Base-by-base conservation (phyloP, 2,888 invertebrate genomes). In the Microdon myrmicae region DNA sequence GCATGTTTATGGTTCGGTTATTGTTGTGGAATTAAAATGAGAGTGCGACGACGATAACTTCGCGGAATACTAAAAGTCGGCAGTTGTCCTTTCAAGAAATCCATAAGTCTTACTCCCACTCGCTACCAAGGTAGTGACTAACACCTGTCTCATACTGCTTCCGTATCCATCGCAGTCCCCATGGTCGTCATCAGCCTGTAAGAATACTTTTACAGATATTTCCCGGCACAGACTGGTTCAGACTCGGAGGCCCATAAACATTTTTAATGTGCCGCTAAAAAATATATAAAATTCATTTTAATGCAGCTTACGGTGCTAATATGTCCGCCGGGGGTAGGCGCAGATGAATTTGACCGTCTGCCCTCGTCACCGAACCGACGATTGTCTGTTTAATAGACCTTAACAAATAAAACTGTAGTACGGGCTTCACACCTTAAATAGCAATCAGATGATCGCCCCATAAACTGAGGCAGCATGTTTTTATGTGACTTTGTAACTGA, bases 1-100 rank as follows among this genome's bases (percentile, higher is more conserved):
- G 64, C 53, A 47, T 64, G 64, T 64, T 64, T 64, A 64, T 32
- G 64, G 34, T 26, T 23, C 47, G 56, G 47, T 47, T 45, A 41
- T 64, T 58, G 51, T 28, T 37, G 34, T 34, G 19, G 64, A 64
- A 64, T 64, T 64, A 25, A 58, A 64, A 58, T 26, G 43, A 64
- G 58, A 64, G 51, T 64, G 58, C 28, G n/a, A 41, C 10, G 3
- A 28, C 38, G 28, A 49, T 45, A 32, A 28, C 58, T 64, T 39
- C 32, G 14, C 16, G 9, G 58, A 64, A 64, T 64, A 64, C 43
- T 47, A 41, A 64, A 55, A 53, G 44, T 38, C 28, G 3, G 4
- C 5, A n/a, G n/a, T n/a, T n/a, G n/a, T n/a, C n/a, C n/a, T n/a
- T n/a, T n/a, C n/a, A n/a, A n/a, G n/a, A n/a, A n/a, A n/a, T n/a